These are phyloP conservation scores for Neocrepidodera transversa DNA, from an alignment of 2,888 invertebrate species.

Conservation along the genomic window DNA sequence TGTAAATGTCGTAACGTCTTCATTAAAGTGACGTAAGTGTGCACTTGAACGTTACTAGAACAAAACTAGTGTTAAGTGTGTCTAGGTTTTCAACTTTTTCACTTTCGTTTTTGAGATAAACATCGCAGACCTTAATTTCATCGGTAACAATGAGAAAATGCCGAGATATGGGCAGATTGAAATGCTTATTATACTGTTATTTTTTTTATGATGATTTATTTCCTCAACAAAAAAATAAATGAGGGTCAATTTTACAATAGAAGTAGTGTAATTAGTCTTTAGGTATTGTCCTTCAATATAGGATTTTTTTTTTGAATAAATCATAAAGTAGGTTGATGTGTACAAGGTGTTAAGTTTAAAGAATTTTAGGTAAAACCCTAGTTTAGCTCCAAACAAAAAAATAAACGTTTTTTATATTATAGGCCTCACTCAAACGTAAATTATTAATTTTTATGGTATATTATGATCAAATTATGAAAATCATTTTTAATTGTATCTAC, in stretches of 20 bases:
- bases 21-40: conserved; percentile 10
- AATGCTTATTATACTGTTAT: conserved; percentile 15
- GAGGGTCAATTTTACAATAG: conserved; percentile 24
- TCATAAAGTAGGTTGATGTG: not conserved
- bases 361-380: no score
- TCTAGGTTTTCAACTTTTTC: conserved; percentile 20
- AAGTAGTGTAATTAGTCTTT: conserved; percentile 1
- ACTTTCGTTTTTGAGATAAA: conserved; percentile 7
- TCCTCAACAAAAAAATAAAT: conserved; percentile 9
- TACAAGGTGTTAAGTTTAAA: no score
- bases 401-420: no score
- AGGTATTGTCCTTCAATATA: conserved; percentile 8
- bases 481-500: no score
- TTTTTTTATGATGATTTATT: conserved; percentile 13
- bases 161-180: conserved; percentile 13
- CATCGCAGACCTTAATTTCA: conserved; percentile 15
- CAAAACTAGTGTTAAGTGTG: conserved; percentile 10
- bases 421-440: no score
- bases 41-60: conserved; percentile 20
- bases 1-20: conserved; percentile 9
- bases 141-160: conserved; percentile 20
- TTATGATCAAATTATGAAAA: no score
- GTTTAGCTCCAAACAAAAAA: no score
- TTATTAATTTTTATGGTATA: no score
- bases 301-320: not conserved